Conservation (phyloP, 1,140 invertebrate species). For the Drosophila lacteicornis region DNA sequence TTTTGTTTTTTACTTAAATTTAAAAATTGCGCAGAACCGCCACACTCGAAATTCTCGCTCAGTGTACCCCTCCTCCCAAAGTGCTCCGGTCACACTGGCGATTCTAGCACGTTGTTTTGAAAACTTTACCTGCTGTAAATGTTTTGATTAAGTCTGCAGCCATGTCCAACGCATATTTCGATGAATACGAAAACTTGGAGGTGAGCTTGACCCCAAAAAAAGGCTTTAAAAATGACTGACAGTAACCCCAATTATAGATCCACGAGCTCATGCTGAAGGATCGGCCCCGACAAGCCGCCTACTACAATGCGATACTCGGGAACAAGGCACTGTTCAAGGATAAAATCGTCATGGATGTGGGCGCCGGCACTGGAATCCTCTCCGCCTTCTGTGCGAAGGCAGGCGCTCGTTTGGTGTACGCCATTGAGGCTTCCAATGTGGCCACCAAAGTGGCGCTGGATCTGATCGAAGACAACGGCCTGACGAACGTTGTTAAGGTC, state of each 20-base stretch:
- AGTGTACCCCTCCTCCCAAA: neutral
- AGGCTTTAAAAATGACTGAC: neutral
- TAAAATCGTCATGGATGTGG: constrained; percentile 96
- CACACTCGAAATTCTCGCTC: neutral
- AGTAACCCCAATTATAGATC: constrained; percentile 86
- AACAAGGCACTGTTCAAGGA: constrained; percentile 89
- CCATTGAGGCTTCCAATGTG: constrained; percentile 96
- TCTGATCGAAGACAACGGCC: constrained; percentile 91
- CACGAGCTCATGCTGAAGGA: constrained; percentile 93
- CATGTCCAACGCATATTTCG: constrained; percentile 65
- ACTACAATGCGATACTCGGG: constrained; percentile 92
- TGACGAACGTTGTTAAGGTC: constrained; percentile 87
- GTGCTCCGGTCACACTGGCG: neutral
- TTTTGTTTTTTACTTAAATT: no score
- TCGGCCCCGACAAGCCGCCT: constrained; percentile 91
- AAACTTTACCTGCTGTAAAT: constrained; percentile 15
- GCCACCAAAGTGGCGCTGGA: constrained; percentile 94
- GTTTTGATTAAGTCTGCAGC: constrained; percentile 11
- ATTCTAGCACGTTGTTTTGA: constrained; percentile 41
- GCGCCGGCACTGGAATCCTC: constrained; percentile 98
- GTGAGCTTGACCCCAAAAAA: constrained; percentile 5
- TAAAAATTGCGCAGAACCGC: neutral
- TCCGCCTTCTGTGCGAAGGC: constrained; percentile 97
- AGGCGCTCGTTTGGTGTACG: constrained; percentile 96
- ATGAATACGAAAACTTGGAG: constrained; percentile 76